These are phyloP conservation scores for Danio kyathit DNA, from an alignment of 2,797 vertebrate species.

Conservation along the genomic window DNA sequence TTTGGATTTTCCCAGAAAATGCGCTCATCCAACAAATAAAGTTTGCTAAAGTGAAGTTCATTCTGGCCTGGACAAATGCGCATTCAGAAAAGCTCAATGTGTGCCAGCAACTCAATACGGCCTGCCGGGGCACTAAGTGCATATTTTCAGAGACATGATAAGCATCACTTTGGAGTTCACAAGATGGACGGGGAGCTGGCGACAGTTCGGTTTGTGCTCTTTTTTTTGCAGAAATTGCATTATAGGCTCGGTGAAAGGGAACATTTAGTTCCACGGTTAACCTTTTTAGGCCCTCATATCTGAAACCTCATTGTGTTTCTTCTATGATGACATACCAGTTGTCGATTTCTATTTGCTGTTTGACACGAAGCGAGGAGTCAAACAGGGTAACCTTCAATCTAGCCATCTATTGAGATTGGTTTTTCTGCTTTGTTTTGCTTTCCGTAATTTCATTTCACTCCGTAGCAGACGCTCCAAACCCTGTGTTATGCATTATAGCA, in stretches of 20 bases:
- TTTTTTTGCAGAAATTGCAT: slow-evolving; percentile 58
- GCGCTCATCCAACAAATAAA: slow-evolving; percentile 45
- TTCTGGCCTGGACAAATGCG: slow-evolving; percentile 62
- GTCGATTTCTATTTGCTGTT: slow-evolving; percentile 41
- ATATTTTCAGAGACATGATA: slow-evolving; percentile 64
- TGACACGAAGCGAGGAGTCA: slow-evolving; percentile 18
- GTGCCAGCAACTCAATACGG: slow-evolving; percentile 62
- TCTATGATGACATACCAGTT: slow-evolving; percentile 45
- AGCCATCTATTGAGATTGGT: slow-evolving; percentile 11
- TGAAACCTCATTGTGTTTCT: slow-evolving; percentile 33
- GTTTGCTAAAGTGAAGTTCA: slow-evolving; percentile 51
- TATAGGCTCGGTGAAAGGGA: slow-evolving; percentile 50
- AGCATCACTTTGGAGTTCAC: slow-evolving; percentile 62
- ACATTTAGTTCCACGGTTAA: slow-evolving; percentile 51
- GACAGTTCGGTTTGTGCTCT: slow-evolving; percentile 42
- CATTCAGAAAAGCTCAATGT: slow-evolving; percentile 50
- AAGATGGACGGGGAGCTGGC: slow-evolving; percentile 55
- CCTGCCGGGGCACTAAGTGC: slow-evolving; percentile 60
- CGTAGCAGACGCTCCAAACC: slow-evolving; percentile 9
- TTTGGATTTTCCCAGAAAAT: slow-evolving; percentile 49
- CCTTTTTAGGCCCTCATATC: slow-evolving; percentile 33
- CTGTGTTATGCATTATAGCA: slow-evolving; percentile 41
- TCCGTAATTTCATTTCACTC: slow-evolving; percentile 44
- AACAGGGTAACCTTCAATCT: slow-evolving; percentile 35
- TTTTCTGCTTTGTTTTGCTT: slow-evolving; percentile 45